Base-by-base conservation (phyloP, 2,113 vertebrate species). In the Enhydra lutris region DNA sequence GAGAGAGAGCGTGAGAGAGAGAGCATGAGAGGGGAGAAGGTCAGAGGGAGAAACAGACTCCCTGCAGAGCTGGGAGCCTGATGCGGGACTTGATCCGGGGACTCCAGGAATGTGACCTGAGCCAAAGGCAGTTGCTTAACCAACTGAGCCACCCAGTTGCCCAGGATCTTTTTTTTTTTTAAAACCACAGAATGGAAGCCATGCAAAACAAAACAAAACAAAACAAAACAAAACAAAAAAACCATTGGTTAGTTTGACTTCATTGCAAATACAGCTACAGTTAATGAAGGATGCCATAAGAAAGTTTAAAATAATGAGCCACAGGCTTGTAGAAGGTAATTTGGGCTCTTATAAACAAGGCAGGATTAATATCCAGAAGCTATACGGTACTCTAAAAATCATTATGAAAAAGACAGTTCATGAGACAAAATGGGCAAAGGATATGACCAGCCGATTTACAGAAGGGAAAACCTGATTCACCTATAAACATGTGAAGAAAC, bases 261-360 rank as follows among this genome's bases (percentile, higher is more conserved):
- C 79, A 95, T 89, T 95, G 39, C 59, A 95, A 45, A 36, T 82
- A 79, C 85, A 95, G 69, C 18, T 74, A 2, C 57, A 73, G 79
- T 17, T 78, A 8, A 74, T 90, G 13, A 94, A 86, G 69, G 76
- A 31, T 23, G 29, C 36, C 14, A 88, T 18, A 52, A 87, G 17
- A 61, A 92, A 55, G 11, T 82, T 79, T 61, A 79, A 61, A 84
- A 76, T 69, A 82, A 92, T 63, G 50, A 90, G 17, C 12, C 42
- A 78, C 23, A 63, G 61, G n/a, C 31, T 45, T 7, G 42, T 89
- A 45, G n/a, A 59, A 89, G 24, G 3, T 95, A 96, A 67, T 87
- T 97, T 97, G 94, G 93, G 24, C 8, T 61, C n/a, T 24, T 92
- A 69, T 61, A 81, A 86, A 74, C 83, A 83, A 89, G 61, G 34